Percentiles rank a stretch among this genome's conserved stretches.
These are phyloP conservation scores for Marcusenius ussheri DNA, from an alignment of 2,113 vertebrate species.

Conservation along the genomic window DNA sequence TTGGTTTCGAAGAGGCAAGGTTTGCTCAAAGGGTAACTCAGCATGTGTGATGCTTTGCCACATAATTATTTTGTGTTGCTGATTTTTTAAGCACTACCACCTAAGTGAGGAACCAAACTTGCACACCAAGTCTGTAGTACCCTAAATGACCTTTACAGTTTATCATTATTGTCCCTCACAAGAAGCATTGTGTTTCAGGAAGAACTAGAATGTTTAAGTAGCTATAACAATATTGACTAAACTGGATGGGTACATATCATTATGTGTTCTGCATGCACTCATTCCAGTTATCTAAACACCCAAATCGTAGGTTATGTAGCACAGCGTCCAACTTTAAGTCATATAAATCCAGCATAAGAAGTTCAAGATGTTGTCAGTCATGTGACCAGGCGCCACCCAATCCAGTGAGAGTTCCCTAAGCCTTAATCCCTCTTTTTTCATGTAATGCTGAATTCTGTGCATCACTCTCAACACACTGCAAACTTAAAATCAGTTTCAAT, in stretches of 20 bases:
- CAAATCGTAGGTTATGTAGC: neutral
- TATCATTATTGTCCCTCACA: neutral
- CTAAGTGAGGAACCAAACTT: neutral
- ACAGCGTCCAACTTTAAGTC: neutral
- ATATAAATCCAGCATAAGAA: neutral
- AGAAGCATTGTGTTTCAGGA: neutral
- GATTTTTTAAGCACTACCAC: neutral
- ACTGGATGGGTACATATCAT: neutral
- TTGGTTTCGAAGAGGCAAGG: slow-evolving; percentile 23
- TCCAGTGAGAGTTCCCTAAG: slow-evolving; percentile 50
- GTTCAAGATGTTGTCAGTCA: neutral
- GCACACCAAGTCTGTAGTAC: neutral
- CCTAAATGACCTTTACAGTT: neutral
- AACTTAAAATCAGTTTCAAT: slow-evolving; percentile 55
- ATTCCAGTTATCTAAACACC: neutral
- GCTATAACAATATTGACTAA: neutral
- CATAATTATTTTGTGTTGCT: neutral
- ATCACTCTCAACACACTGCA: slow-evolving; percentile 55
- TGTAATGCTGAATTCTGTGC: slow-evolving; percentile 55
- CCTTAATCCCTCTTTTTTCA: slow-evolving; percentile 58
- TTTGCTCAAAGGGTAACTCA: neutral
- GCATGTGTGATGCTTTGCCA: neutral
- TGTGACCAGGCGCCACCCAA: slow-evolving; percentile 42
- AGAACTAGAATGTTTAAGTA: neutral
- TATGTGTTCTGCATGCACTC: neutral